Evolutionary conservation across 2,113 vertebrate species (phyloP), one percentile per base, ranked within the genome.

Genomic region (Oncorhynchus keta): DNA sequence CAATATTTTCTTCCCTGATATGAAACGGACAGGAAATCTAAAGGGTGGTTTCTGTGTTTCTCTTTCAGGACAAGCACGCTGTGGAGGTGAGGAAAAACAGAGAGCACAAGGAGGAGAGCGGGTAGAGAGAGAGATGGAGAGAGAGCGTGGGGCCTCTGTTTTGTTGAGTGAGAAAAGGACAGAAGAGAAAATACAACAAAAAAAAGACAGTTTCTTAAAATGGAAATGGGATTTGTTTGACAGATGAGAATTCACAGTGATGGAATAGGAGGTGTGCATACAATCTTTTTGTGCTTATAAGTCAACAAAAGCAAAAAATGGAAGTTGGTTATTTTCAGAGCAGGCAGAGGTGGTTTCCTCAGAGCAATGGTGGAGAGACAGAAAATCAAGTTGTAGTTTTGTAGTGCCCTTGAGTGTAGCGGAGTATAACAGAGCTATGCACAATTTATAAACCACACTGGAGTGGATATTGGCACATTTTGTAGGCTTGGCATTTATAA

Each of bases 81-180:
- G 95, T 97, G 89, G 97, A 97, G 89, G 97, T 98, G 90, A 95
- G 96, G 90, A 95, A 93, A 94, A 94, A 94, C 86, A 95, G 95
- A 92, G 94, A 95, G 85, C 91, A 94, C 71, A 94, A 94, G 79
- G 94, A 95, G 87, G 92, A 94, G 61, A 93, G 93, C 86, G 93
- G 93, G 45, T 92, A 93, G 88, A 83, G 72, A 72, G 67, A 66
- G 35, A 18, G 45, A 32, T 35, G 39, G 59, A 32, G 13, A 39
- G 39, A 22, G 7, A 48, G 55, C 7, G 35, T 57, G 57, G n/a
- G n/a, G 59, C n/a, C 59, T 55, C 51, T 62, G 59, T 62, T 62
- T 8, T 62, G 39, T 45, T 45, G 8, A 13, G 11, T 28, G 26
- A 71, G 69, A 30, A 61, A 22, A 57, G n/a, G 32, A 61, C 12